Conservation (phyloP, 1,140 invertebrate species). For the Brachionus rubens region DNA sequence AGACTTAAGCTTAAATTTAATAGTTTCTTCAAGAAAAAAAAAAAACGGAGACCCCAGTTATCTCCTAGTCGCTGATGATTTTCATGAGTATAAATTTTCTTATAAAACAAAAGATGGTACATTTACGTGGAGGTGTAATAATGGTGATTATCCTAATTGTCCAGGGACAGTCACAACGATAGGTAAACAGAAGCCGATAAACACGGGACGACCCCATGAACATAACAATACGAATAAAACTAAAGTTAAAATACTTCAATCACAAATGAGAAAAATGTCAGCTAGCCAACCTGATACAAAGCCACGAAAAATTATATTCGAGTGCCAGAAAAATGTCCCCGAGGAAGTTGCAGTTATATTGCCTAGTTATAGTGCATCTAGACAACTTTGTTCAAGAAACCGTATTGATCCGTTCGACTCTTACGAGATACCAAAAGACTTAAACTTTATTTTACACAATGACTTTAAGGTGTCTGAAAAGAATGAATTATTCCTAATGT, state of each 20-base stretch:
- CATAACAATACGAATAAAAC: neutral
- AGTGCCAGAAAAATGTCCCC: conserved; percentile 4
- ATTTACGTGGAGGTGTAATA: neutral
- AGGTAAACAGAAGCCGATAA: neutral
- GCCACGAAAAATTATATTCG: conserved; percentile 6
- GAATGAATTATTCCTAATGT: neutral
- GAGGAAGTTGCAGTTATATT: conserved; percentile 7
- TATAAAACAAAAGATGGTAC: neutral
- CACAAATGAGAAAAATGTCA: conserved; percentile 7
- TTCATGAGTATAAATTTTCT: conserved; percentile 11
- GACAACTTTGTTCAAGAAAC: neutral
- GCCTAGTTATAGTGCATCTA: conserved; percentile 6
- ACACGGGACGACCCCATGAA: neutral
- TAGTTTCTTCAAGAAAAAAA: conserved; percentile 7
- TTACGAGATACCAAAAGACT: neutral
- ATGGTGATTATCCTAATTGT: conserved; percentile 10
- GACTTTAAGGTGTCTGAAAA: neutral
- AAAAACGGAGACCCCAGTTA: neutral
- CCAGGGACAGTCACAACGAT: neutral
- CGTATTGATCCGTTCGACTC: neutral
- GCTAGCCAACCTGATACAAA: neutral
- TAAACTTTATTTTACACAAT: neutral
- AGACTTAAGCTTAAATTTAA: conserved; percentile 17
- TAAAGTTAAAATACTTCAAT: neutral
- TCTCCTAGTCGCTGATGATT: neutral